phyloP scores from a whole-genome alignment of 2,113 vertebrate genomes.

The Orientallactaga bullata region DNA sequence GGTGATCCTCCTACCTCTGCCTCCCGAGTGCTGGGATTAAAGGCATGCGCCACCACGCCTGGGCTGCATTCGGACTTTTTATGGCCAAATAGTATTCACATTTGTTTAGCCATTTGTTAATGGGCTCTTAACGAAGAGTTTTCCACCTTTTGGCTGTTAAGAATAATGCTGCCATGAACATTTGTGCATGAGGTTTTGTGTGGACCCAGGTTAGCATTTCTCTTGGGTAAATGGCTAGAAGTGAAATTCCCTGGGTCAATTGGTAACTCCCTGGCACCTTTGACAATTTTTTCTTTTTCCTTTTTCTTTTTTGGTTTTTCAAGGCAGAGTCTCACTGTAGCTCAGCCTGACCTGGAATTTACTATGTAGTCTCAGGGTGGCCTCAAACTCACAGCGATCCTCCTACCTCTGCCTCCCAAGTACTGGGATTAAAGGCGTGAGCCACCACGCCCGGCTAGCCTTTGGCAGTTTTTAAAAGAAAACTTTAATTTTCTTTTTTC shows the following conservation, averaged over 20 bases:
- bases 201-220: conserved; percentile 13
- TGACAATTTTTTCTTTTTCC: neutral
- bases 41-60: no score
- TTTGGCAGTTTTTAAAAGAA: neutral
- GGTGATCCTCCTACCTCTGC: no score
- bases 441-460: no score
- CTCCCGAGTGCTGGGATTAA: no score
- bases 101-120: conserved; percentile 15
- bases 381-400: no score
- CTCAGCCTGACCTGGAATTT: no score
- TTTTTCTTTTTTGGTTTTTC: no score
- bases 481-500: no score
- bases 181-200: neutral
- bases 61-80: conserved; percentile 37
- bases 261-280: neutral
- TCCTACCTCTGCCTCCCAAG: no score
- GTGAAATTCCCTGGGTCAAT: neutral
- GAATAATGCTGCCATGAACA: neutral
- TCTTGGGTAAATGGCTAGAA: neutral
- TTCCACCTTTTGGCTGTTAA: neutral
- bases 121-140: neutral
- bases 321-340: no score
- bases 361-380: no score
- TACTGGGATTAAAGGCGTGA: no score
- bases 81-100: neutral